phyloP scores from a whole-genome alignment of 2,113 vertebrate species.

The Hyperoodon ampullatus region DNA sequence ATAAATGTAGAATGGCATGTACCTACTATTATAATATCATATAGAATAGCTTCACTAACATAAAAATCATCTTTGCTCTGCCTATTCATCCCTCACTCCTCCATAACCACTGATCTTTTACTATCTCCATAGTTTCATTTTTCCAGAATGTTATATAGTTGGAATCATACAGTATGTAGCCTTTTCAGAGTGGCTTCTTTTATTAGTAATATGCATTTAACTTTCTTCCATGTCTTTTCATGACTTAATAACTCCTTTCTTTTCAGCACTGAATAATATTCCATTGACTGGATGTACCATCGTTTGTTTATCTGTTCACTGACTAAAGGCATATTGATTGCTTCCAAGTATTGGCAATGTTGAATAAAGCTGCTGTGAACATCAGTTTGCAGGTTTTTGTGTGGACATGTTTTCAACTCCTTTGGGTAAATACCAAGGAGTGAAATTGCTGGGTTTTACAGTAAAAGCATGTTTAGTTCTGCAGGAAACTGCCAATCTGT shows the following conservation, averaged over 20 bases:
- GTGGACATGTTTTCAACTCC: neutral
- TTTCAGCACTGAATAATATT: neutral
- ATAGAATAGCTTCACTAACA: neutral
- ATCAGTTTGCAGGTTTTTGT: neutral
- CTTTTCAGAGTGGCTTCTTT: neutral
- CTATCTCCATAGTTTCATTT: neutral
- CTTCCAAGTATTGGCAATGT: neutral
- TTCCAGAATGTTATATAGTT: neutral
- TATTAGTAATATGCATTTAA: neutral
- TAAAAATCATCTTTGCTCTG: neutral
- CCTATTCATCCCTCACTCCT: accelerated
- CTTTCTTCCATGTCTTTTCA: neutral
- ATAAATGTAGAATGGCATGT: neutral
- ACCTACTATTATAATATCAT: neutral
- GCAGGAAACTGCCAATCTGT: neutral
- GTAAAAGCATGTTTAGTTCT: neutral
- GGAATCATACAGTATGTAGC: neutral
- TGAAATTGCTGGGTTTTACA: neutral
- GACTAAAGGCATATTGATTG: neutral
- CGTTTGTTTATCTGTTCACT: neutral
- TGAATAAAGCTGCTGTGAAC: neutral
- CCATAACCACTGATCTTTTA: neutral
- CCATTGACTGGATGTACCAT: neutral
- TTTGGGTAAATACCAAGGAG: neutral
- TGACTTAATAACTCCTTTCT: neutral